Percentiles rank a stretch among this genome's conserved stretches.
Evolutionary conservation across 2,113 vertebrate species (phyloP).

Genomic region (Cettia cetti): DNA sequence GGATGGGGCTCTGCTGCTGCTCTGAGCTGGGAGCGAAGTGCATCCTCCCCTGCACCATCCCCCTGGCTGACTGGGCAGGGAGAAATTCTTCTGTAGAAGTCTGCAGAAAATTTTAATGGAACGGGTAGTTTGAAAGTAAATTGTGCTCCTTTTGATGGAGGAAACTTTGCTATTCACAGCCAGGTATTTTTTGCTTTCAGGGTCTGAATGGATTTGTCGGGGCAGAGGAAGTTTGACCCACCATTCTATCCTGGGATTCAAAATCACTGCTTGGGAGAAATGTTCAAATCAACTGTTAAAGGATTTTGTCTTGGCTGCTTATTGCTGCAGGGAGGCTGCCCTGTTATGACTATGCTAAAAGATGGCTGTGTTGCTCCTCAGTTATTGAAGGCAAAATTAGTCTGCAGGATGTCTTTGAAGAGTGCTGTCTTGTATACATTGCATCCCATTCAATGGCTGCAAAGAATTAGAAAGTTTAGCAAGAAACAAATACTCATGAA

Average conservation of each 20-base stretch:
- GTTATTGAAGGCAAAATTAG: not conserved
- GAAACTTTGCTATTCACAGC: not conserved
- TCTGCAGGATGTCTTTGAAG: not conserved
- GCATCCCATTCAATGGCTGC: not conserved
- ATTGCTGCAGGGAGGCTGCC: not conserved
- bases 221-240: not conserved
- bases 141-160: not conserved
- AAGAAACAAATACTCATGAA: not conserved
- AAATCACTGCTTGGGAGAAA: not conserved
- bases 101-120: not conserved
- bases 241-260: not conserved
- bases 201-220: not conserved
- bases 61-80: not conserved
- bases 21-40: not conserved
- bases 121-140: not conserved
- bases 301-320: not conserved
- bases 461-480: not conserved
- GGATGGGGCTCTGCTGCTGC: not conserved
- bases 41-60: not conserved
- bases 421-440: not conserved
- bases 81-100: not conserved
- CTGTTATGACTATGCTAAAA: not conserved
- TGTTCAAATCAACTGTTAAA: not conserved
- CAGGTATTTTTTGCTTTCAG: not conserved
- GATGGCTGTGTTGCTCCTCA: not conserved